phyloP scores from a whole-genome alignment of 2,797 vertebrate species.

The Borostomias antarcticus region DNA sequence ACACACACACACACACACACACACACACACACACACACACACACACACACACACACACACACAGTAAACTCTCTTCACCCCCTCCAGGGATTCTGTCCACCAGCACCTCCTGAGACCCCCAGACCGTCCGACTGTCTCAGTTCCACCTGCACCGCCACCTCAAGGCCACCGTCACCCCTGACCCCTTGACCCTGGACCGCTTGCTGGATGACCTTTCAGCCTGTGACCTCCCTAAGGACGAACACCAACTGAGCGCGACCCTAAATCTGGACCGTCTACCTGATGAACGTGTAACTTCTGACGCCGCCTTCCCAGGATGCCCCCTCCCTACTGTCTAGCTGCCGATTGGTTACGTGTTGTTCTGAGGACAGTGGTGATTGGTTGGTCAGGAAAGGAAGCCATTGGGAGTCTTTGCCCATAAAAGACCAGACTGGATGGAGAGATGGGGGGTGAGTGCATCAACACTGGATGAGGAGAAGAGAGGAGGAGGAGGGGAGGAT shows the following conservation, averaged over 20 bases:
- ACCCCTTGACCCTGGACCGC: constrained; percentile 37
- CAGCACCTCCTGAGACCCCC: constrained; percentile 59
- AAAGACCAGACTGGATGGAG: neutral
- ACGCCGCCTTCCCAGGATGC: neutral
- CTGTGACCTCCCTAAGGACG: constrained; percentile 21
- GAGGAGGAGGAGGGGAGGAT: neutral
- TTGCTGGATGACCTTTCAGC: constrained; percentile 42
- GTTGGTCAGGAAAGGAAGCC: neutral
- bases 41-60: neutral
- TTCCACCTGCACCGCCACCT: neutral
- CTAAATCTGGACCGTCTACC: neutral
- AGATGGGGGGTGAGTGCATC: neutral
- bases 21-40: neutral
- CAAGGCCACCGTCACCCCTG: neutral
- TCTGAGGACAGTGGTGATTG: neutral
- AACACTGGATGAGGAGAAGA: neutral
- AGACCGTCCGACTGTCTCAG: constrained; percentile 19
- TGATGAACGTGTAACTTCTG: no score
- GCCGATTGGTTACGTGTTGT: neutral
- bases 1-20: neutral
- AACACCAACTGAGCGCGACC: neutral
- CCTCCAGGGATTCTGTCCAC: constrained; percentile 71
- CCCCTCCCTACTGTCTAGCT: neutral
- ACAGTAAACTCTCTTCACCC: neutral
- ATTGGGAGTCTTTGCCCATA: neutral